phyloP scores from a whole-genome alignment of 2,113 vertebrate genomes.

The Nibea coibor region DNA sequence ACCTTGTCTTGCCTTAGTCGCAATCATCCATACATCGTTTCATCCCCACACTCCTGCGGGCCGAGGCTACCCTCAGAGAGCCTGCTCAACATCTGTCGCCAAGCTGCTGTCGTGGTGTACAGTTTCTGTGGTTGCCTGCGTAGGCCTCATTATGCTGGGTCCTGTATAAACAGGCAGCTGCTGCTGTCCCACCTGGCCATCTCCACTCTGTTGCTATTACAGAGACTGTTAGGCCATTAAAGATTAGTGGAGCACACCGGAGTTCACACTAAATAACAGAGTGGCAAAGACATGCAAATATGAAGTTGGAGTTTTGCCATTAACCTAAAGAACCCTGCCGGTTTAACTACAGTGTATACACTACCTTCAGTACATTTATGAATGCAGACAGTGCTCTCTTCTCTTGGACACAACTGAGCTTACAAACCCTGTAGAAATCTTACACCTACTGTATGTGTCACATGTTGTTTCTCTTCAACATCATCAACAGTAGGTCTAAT shows the following conservation, averaged over 20 bases:
- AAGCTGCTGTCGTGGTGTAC: slow-evolving; percentile 84
- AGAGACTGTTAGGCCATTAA: slow-evolving; percentile 51
- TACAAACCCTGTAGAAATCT: not conserved
- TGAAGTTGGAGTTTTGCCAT: slow-evolving; percentile 30
- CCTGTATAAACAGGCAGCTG: slow-evolving; percentile 82
- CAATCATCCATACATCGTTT: slow-evolving; percentile 67
- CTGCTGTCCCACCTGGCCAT: slow-evolving; percentile 67
- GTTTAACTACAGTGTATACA: not conserved
- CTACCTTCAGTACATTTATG: not conserved
- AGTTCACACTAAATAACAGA: slow-evolving; percentile 46
- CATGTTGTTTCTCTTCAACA: not conserved
- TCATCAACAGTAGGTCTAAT: not conserved
- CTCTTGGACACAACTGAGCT: not conserved
- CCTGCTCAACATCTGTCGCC: slow-evolving; percentile 82
- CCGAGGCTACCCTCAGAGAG: slow-evolving; percentile 73
- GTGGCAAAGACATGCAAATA: slow-evolving; percentile 33
- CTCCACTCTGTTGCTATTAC: slow-evolving; percentile 62
- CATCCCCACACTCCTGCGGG: slow-evolving; percentile 81
- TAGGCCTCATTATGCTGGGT: slow-evolving; percentile 74
- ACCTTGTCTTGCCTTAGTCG: slow-evolving; percentile 9
- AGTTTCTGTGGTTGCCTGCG: slow-evolving; percentile 59
- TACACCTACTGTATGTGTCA: not conserved
- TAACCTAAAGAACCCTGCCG: not conserved
- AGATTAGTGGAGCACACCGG: slow-evolving; percentile 39
- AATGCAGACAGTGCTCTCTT: not conserved